phyloP scores from a whole-genome alignment of 2,113 vertebrate species.

The Okapia johnstoni region DNA sequence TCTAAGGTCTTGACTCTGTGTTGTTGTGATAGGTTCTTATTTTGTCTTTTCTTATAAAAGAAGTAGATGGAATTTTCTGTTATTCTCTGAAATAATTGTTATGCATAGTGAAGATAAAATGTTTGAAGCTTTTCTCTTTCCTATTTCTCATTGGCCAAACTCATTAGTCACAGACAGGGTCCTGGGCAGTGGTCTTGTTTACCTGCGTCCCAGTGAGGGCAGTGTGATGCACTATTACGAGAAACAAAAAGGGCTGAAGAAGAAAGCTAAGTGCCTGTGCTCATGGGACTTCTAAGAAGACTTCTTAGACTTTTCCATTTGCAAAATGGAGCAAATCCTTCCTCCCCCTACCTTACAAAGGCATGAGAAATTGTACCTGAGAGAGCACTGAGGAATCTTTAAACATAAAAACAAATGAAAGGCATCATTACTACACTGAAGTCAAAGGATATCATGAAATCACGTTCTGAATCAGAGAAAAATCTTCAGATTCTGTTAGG shows the following conservation, averaged over 20 bases:
- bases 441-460: not conserved
- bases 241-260: accelerated
- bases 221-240: accelerated
- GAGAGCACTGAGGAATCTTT: not conserved
- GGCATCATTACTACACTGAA: not conserved
- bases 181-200: not conserved
- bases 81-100: not conserved
- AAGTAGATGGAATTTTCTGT: not conserved
- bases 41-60: not conserved
- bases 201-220: not conserved
- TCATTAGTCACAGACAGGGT: not conserved
- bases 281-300: not conserved
- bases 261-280: too few species aligned
- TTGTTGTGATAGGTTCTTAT: not conserved
- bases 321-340: not conserved
- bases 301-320: not conserved
- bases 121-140: not conserved
- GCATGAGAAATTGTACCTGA: accelerated
- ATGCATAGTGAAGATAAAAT: not conserved
- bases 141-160: not conserved
- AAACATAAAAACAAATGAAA: not conserved
- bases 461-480: not conserved
- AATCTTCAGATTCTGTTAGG: not conserved
- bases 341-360: not conserved
- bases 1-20: not conserved